Evolutionary conservation across 2,113 vertebrate genomes (phyloP), one percentile per base, ranked within the genome.

Genomic region (Dolichallabes microphthalmus): DNA sequence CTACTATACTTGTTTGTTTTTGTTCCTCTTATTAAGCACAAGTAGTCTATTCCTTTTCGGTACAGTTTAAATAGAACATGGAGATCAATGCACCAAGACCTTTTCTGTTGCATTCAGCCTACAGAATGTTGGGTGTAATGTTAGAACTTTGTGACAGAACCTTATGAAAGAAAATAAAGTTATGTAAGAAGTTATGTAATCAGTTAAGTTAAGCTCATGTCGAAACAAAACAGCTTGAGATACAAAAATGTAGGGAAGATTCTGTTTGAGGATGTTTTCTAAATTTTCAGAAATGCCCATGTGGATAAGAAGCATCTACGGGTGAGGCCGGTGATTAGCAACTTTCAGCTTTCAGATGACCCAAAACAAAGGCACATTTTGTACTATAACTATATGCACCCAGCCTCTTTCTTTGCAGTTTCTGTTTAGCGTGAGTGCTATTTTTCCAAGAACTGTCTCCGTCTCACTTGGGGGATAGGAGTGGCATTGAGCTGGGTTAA

Each of bases 321-420:
- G 79, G 79, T 52, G 60, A 64, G 79, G 39, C 60, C 25, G 64
- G n/a, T 11, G 15, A 79, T 2, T 1, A 58, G 76, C 15, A 60
- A 52, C 57, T 35, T 79, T 35, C 60, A 39, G 76, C 32, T 79
- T 35, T 60, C 60, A 27, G 30, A 79, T 80, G 35, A 63, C 64
- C 25, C 60, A 81, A 81, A 81, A 81, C 79, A 81, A 81, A 81
- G 60, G 20, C 76, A 15, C 73, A 60, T 30, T 57, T 82, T 82
- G 64, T 66, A 30, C 52, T 82, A 52, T 27, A 64, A 80, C 58
- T 25, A 39, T 52, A 64, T 17, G 39, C 50, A 64, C 61, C 19
- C 25, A 53, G 53, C 61, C 35, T 81, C 32, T 69, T 69, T 76
- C 3, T 14, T 20, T 53, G 30, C 39, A 6, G 39, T 76, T 74